phyloP scores from a whole-genome alignment of 2,113 vertebrate genomes.

The Tilapia sparmanii region DNA sequence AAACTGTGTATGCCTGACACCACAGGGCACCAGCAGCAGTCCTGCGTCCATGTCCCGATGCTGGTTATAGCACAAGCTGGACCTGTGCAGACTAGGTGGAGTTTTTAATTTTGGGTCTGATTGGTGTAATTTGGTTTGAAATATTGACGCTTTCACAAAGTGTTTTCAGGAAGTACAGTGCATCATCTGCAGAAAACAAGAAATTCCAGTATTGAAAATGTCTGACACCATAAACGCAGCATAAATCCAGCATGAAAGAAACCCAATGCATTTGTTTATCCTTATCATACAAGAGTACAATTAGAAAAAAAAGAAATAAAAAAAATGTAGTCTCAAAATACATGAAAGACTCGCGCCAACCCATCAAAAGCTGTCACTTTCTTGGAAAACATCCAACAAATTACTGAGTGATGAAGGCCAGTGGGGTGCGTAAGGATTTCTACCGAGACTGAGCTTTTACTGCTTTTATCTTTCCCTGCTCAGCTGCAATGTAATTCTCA shows the following conservation, averaged over 20 bases:
- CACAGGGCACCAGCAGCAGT: background rate
- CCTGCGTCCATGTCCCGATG: background rate
- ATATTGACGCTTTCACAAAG: background rate
- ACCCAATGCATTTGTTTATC: background rate
- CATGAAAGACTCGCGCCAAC: background rate
- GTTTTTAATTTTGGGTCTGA: background rate
- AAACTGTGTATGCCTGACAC: background rate
- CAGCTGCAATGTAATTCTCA: background rate
- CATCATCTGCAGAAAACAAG: background rate
- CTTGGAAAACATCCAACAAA: background rate
- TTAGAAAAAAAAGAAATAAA: background rate
- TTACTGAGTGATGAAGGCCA: background rate
- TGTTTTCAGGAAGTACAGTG: background rate
- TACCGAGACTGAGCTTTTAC: background rate
- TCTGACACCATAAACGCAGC: background rate
- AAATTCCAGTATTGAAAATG: background rate
- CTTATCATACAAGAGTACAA: background rate
- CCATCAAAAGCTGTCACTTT: background rate
- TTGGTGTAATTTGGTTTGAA: background rate
- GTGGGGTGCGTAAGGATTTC: background rate
- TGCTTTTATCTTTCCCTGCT: background rate
- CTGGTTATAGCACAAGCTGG: background rate
- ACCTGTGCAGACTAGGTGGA: background rate
- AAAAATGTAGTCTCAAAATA: background rate
- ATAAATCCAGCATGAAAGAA: background rate